Base-by-base conservation (phyloP, 2,888 invertebrate genomes). In the Trachelus troglodyta region DNA sequence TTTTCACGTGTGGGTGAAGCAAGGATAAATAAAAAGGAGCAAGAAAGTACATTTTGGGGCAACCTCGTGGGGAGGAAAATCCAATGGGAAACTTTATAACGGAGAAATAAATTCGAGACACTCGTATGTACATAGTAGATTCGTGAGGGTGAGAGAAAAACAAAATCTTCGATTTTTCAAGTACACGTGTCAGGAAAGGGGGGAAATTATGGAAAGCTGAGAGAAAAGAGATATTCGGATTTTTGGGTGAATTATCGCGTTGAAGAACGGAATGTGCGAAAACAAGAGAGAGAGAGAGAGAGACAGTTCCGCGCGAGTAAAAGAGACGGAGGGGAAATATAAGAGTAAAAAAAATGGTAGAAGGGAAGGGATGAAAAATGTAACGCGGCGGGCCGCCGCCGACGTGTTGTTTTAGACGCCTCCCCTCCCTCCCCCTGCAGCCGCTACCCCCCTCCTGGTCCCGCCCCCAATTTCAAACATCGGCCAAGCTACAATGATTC, bases 371-470 rank as follows among this genome's bases (percentile, higher is more conserved):
- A 69, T 79, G 77, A 81, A 82, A 81, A 82, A 81, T 80, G 81
- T 85, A 85, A 85, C 83, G 87, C 86, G 87, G 86, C 86, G 86
- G 86, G 85, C 83, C 85, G 85, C 82, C 87, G 86, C 84, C 84
- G 86, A 84, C 84, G 83, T 87, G 87, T 87, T 89, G 85, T 89
- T 87, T 87, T 56, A 88, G 87, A 86, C 85, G 85, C 84, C 84
- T 86, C 87, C 84, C 84, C 83, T 83, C 76, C 74, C 34, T 31
- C 33, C 12, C 9, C 15, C 12, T 23, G 12, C 3, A 3, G 35
- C 11, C 3, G 11, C 71, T 81, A 74, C 78, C 77, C 76, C 40
- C 74, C 74, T 23, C 23, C 23, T 2, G 23, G 6, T 4, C 23
- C 23, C 73, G 76, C 80, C 82, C 79, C 79, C 79, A 76, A 77